Evolutionary conservation across 2,797 vertebrate genomes (phyloP), one percentile per base, ranked within the genome.

Genomic region (Rhodeus uyekii): DNA sequence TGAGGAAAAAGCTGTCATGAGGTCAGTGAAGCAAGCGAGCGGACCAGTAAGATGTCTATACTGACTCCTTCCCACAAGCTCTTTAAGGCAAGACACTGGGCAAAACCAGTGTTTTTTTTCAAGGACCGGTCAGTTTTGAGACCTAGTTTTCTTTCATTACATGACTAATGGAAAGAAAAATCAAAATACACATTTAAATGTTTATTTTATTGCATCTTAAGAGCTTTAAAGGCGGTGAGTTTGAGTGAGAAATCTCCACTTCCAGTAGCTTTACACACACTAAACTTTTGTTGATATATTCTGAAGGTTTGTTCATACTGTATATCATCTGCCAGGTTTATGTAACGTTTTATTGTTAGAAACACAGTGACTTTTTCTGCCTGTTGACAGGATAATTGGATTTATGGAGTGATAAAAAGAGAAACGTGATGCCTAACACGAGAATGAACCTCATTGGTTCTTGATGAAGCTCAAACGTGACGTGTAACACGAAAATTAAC

Each of bases 11-110:
- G 80, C 29, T 1, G 60, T 12, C 65, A 24, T 69, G 65, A 46
- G 74, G n/a, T 84, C 39, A 82, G 32, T 48, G 63, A 38, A 48
- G 44, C 44, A 48, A 55, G 36, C 22, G 4, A 24, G 60, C 14
- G 1, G 4, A 29, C 5, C 24, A 42, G 18, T 4, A 1, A 14
- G 36, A 61, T 0, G 27, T 44, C 24, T 36, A 36, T 55, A 48
- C 39, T 44, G 24, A 4, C 22, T 4, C 5, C 50, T 55, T 55
- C 9, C 4, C 53, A 58, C 53, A 27, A 24, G 53, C n/a, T 58
- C 53, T 58, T 14, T 24, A 55, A 12, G 8, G 53, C 10, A 24
- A 42, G 13, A 68, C 38, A 16, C 64, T 24, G 14, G 63, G 63
- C 63, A n/a, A 65, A 38, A 67, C 3, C 38, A 24, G 13, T 39